Percentiles rank a stretch among this genome's conserved stretches.
Conservation (phyloP, 2,113 vertebrate genomes). For the Myotis yumanensis region DNA sequence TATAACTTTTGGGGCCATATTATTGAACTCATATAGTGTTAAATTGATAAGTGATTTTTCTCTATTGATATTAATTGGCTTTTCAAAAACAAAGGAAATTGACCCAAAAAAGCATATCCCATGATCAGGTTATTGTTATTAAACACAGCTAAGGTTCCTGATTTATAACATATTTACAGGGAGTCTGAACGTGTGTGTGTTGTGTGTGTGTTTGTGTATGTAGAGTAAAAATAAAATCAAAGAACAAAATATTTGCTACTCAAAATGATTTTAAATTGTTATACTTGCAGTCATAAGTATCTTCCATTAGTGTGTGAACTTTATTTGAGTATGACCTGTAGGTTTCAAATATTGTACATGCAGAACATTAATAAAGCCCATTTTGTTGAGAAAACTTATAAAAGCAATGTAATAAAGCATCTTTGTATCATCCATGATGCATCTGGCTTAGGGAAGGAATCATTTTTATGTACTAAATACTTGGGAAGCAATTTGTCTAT, state of each 20-base stretch:
- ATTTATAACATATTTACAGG: not conserved
- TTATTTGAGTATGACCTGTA: not conserved
- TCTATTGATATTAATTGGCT: not conserved
- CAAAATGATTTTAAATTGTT: not conserved
- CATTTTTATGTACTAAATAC: not conserved
- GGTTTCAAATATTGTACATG: not conserved
- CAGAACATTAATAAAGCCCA: not conserved
- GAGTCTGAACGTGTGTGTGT: not conserved
- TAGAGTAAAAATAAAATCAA: not conserved
- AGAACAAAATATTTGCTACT: not conserved
- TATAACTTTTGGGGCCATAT: not conserved
- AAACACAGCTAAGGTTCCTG: not conserved
- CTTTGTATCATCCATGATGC: not conserved
- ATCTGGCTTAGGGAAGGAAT: slow-evolving; percentile 8
- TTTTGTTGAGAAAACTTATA: slow-evolving; percentile 33
- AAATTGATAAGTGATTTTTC: not conserved
- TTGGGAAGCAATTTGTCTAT: slow-evolving; percentile 41
- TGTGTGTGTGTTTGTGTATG: not conserved
- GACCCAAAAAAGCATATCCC: not conserved
- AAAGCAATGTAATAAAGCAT: not conserved
- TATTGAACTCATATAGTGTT: not conserved
- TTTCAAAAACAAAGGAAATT: not conserved
- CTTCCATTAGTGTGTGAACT: not conserved
- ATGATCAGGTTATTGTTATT: not conserved
- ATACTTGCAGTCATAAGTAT: not conserved